Percentiles rank a stretch among this genome's conserved stretches.
Evolutionary conservation across 1,140 invertebrate genomes (phyloP).

Genomic region (Whitmania pigra): DNA sequence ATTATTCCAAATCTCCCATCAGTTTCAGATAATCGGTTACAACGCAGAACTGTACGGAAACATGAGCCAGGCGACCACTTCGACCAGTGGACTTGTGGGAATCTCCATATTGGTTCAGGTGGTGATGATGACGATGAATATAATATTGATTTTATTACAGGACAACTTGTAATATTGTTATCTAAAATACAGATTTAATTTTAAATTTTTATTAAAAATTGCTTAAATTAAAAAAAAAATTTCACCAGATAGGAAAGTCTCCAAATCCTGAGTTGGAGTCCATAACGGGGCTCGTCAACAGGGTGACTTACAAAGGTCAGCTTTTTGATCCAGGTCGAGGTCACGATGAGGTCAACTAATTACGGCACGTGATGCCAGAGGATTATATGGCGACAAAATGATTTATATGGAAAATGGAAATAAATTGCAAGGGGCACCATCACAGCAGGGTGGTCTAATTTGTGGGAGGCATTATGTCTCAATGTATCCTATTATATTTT

Average conservation of each 20-base stretch:
- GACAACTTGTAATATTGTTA: background rate
- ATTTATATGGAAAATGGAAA: too few relatives aligned
- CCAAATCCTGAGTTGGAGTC: background rate
- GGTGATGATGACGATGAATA: constrained; percentile 1
- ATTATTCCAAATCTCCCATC: too few relatives aligned
- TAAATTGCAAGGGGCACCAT: too few relatives aligned
- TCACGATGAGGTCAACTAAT: too few relatives aligned
- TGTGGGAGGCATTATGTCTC: too few relatives aligned
- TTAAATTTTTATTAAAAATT: background rate
- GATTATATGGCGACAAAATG: too few relatives aligned
- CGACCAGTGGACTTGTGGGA: constrained; percentile 68
- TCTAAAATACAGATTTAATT: background rate
- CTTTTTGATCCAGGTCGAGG: too few relatives aligned
- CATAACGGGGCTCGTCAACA: background rate
- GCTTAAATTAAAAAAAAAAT: background rate
- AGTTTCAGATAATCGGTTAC: constrained; percentile 87
- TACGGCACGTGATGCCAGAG: too few relatives aligned
- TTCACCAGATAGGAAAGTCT: background rate
- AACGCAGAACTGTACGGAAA: constrained; percentile 83
- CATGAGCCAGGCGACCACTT: constrained; percentile 74
- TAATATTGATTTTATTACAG: background rate
- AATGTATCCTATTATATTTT: too few relatives aligned
- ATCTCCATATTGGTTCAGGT: constrained; percentile 76
- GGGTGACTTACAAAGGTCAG: too few relatives aligned
- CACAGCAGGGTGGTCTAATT: too few relatives aligned